phyloP scores from a whole-genome alignment of 92 coral and sea anemone genomes.

The Bergia sp. region DNA sequence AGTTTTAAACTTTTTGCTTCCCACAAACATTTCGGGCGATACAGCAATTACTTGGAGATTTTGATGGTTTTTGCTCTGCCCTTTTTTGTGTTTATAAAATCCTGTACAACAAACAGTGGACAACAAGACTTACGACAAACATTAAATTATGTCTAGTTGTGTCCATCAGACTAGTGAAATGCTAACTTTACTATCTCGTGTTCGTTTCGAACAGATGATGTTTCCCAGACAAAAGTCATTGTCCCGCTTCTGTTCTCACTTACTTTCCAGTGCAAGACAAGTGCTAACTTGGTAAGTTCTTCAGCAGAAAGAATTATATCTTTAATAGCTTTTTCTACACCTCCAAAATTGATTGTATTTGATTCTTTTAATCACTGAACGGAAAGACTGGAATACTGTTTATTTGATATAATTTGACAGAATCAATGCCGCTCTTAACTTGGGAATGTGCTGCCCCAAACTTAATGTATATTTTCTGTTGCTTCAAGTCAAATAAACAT shows the following conservation, averaged over 20 bases:
- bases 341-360: neutral
- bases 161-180: neutral
- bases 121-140: neutral
- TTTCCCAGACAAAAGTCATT: slow-evolving; percentile 71
- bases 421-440: neutral
- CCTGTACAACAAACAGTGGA: neutral
- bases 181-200: neutral
- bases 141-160: neutral
- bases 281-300: slow-evolving; percentile 73
- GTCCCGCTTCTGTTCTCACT: slow-evolving; percentile 75
- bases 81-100: neutral
- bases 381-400: neutral
- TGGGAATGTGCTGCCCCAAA: neutral
- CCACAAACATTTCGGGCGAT: neutral
- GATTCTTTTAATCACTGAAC: neutral
- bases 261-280: slow-evolving; percentile 81
- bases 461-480: neutral
- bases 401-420: neutral
- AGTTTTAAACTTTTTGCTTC: too few relatives aligned
- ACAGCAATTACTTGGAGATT: neutral
- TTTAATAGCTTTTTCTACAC: neutral
- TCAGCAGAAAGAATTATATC: neutral
- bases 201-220: slow-evolving; percentile 66
- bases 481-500: neutral
- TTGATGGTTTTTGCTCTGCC: neutral